A percentile compares a stretch with the other conserved stretches of the same genome.
Evolutionary conservation across 1,140 invertebrate species (phyloP).

Genomic region (Helicoverpa zea): DNA sequence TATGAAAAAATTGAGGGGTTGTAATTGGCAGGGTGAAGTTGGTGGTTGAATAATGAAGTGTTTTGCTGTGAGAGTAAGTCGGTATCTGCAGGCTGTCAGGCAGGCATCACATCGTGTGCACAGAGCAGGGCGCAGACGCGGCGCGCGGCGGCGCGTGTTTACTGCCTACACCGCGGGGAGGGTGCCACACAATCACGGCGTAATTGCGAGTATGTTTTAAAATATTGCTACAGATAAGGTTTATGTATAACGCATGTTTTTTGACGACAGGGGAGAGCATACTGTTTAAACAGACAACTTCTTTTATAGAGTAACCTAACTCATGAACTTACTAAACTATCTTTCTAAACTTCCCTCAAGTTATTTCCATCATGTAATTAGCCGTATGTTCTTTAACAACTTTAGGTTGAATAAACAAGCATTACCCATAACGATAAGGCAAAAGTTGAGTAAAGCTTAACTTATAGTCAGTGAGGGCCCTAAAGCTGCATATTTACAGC

Average conservation of each 20-base stretch:
- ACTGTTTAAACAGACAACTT: background rate
- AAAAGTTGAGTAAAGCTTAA: too few species aligned
- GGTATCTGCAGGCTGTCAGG: slow-evolving; percentile 55
- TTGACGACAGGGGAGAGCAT: background rate
- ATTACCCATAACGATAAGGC: too few species aligned
- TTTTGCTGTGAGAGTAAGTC: slow-evolving; percentile 57
- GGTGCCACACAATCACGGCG: slow-evolving; percentile 4
- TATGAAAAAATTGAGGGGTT: slow-evolving; percentile 9
- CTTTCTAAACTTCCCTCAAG: too few species aligned
- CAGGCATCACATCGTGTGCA: slow-evolving; percentile 50
- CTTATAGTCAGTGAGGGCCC: too few species aligned
- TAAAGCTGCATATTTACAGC: too few species aligned
- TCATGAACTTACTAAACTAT: too few species aligned
- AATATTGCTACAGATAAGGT: slow-evolving; percentile 15
- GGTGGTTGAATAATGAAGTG: slow-evolving; percentile 53
- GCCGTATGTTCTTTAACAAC: too few species aligned
- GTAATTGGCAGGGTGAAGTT: slow-evolving; percentile 30
- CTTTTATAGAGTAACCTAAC: background rate
- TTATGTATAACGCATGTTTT: background rate
- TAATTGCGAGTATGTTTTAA: slow-evolving; percentile 29
- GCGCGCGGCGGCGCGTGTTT: background rate
- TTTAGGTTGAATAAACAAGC: too few species aligned
- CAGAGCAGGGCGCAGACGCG: slow-evolving; percentile 32
- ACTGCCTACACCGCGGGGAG: background rate
- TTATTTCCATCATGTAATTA: too few species aligned